Conservation (phyloP, 2,797 vertebrate species). For the Clarias laeviceps region DNA sequence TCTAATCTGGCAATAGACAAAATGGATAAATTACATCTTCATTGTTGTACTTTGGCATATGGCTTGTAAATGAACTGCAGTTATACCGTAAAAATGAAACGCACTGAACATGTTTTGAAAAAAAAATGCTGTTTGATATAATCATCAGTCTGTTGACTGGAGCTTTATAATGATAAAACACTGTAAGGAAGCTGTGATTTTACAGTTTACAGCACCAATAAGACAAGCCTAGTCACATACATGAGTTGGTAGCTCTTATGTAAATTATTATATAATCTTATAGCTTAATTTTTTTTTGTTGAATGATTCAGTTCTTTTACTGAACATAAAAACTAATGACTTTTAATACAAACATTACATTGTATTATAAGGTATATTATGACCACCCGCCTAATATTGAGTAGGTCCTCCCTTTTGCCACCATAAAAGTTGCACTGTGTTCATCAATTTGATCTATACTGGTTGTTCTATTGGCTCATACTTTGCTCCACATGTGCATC, state of each 20-base stretch:
- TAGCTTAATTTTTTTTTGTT: background rate
- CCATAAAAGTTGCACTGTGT: too few species aligned
- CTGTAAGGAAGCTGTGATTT: conserved; percentile 9
- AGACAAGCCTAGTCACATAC: background rate
- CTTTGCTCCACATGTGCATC: too few species aligned
- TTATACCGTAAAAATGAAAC: background rate
- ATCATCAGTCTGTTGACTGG: background rate
- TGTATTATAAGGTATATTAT: too few species aligned
- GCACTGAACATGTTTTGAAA: background rate
- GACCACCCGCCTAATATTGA: too few species aligned
- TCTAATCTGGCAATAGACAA: too few species aligned
- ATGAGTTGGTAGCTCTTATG: background rate
- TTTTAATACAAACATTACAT: background rate
- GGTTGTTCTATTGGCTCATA: too few species aligned
- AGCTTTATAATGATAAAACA: background rate
- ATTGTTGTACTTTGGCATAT: background rate
- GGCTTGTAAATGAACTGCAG: background rate
- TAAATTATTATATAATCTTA: conserved; percentile 1
- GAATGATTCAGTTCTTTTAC: background rate
- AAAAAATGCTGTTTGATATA: background rate
- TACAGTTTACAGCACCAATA: background rate
- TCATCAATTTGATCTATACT: too few species aligned
- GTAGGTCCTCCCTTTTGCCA: too few species aligned
- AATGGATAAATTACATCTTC: background rate
- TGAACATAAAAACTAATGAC: background rate